These are phyloP conservation scores for Gastrophysa polygoni DNA, from an alignment of 2,888 invertebrate genomes.

Conservation along the genomic window DNA sequence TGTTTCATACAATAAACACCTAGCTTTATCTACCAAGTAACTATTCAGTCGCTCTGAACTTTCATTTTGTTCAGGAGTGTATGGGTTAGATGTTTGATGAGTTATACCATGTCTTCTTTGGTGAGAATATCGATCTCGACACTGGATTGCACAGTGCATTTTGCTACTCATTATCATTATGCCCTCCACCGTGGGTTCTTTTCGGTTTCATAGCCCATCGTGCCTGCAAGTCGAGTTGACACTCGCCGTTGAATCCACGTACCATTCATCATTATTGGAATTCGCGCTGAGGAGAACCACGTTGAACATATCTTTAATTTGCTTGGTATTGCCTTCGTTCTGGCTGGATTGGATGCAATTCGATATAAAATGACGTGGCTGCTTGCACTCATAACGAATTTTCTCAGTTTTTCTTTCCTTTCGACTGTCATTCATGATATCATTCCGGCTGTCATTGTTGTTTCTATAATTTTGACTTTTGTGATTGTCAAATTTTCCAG, in stretches of 20 bases:
- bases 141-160: slow-evolving; percentile 33
- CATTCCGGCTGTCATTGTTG: slow-evolving; percentile 4
- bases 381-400: slow-evolving; percentile 26
- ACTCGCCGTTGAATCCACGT: slow-evolving; percentile 44
- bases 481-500: too few relatives aligned
- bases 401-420: slow-evolving; percentile 23
- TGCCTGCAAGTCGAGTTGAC: slow-evolving; percentile 38
- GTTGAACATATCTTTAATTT: slow-evolving; percentile 31
- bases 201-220: slow-evolving; percentile 33
- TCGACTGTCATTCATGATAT: too few relatives aligned
- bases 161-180: slow-evolving; percentile 34
- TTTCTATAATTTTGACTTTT: too few relatives aligned
- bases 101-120: slow-evolving; percentile 42
- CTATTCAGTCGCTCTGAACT: slow-evolving; percentile 38
- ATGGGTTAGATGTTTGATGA: slow-evolving; percentile 38
- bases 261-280: slow-evolving; percentile 43
- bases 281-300: slow-evolving; percentile 37
- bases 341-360: slow-evolving; percentile 23
- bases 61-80: slow-evolving; percentile 47
- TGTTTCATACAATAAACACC: slow-evolving; percentile 36
- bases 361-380: slow-evolving; percentile 29
- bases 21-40: slow-evolving; percentile 40
- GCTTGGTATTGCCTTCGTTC: slow-evolving; percentile 14
- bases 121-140: slow-evolving; percentile 35
- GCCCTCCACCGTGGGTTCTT: slow-evolving; percentile 18